phyloP scores from a whole-genome alignment of 2,797 vertebrate species.

The Emydoidea blandingii region DNA sequence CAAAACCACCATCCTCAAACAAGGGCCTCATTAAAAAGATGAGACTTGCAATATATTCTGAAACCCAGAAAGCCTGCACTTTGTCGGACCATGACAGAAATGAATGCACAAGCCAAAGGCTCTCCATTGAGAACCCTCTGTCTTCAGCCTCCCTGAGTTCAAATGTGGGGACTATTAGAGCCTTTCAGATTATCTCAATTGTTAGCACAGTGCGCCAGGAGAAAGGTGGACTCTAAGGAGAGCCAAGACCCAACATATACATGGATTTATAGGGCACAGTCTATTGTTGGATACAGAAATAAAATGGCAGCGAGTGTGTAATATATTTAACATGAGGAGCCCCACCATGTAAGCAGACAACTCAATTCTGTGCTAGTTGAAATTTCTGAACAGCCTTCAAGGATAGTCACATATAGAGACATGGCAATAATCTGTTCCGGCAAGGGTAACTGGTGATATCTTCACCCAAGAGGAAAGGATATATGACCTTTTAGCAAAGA shows the following conservation, averaged over 20 bases:
- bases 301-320: not conserved
- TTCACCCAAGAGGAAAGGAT: not conserved
- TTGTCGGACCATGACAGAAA: not conserved
- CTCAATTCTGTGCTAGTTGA: not conserved
- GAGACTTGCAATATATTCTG: not conserved
- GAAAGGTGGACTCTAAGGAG: not conserved
- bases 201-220: not conserved
- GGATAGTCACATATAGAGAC: not conserved
- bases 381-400: not conserved
- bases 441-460: not conserved
- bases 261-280: not conserved
- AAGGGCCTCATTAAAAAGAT: not conserved
- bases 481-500: not conserved
- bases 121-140: not conserved
- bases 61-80: not conserved
- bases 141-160: not conserved
- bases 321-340: not conserved
- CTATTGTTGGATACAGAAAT: not conserved
- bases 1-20: not conserved
- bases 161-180: not conserved
- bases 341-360: not conserved
- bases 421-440: not conserved
- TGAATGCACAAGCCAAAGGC: not conserved
- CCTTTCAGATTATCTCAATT: not conserved
- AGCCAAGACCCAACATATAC: not conserved